A percentile compares a stretch with the other conserved stretches of the same genome.
Conservation (phyloP, 2,888 invertebrate genomes). For the Lithophane ornitopus region DNA sequence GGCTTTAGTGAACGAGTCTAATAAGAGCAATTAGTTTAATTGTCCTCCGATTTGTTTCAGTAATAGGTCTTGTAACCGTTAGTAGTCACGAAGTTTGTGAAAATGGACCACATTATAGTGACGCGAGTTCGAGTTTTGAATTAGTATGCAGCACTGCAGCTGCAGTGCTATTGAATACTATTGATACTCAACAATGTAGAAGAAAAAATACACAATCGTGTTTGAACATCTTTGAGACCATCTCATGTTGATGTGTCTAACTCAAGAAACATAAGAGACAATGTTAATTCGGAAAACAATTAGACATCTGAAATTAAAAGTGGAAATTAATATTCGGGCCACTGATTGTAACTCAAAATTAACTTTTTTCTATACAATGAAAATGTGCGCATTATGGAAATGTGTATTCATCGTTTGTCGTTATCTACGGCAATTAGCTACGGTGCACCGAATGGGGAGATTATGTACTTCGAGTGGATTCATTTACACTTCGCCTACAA, state of each 20-base stretch:
- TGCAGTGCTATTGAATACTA: not conserved
- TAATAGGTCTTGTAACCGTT: not conserved
- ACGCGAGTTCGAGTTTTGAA: not conserved
- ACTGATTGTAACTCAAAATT: not conserved
- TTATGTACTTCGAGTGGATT: conserved; percentile 35
- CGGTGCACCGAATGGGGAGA: conserved; percentile 39
- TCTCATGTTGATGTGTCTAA: conserved; percentile 4
- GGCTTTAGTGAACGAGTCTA: conserved; percentile 6
- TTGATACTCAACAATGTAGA: conserved; percentile 1
- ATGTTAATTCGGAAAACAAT: not conserved
- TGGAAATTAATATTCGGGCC: not conserved
- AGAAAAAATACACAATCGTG: conserved; percentile 2
- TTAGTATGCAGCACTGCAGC: not conserved
- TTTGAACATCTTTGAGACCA: not conserved
- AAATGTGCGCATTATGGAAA: conserved; percentile 15
- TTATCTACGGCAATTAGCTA: conserved; percentile 49
- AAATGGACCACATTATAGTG: not conserved
- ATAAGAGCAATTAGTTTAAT: not conserved
- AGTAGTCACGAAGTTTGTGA: not conserved
- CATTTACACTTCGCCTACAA: conserved; percentile 43
- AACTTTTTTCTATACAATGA: not conserved
- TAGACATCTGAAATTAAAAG: not conserved
- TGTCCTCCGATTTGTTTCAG: conserved; percentile 2
- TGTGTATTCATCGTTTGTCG: conserved; percentile 29
- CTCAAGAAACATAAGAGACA: not conserved